Percentiles rank a stretch among this genome's conserved stretches.
Evolutionary conservation across 2,113 vertebrate species (phyloP).

Genomic region (Nyctereutes procyonoides): DNA sequence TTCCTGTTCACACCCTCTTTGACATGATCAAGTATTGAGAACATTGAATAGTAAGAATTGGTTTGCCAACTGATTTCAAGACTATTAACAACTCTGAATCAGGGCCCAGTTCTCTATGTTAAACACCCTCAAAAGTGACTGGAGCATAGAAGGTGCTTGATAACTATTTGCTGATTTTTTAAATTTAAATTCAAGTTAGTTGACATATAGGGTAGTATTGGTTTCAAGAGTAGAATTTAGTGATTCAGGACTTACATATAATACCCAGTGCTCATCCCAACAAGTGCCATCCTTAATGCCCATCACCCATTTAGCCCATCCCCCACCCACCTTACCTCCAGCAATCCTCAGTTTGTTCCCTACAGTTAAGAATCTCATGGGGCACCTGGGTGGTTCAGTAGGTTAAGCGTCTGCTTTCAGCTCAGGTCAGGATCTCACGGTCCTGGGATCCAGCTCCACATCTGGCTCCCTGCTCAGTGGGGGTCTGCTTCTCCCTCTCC

Average conservation of each 20-base stretch:
- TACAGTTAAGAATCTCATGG: not conserved
- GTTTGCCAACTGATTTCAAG: not conserved
- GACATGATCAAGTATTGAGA: not conserved
- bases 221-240: not conserved
- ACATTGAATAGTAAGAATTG: not conserved
- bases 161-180: not conserved
- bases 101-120: not conserved
- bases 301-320: not conserved
- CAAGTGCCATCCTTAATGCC: not conserved
- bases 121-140: not conserved
- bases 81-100: not conserved
- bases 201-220: not conserved
- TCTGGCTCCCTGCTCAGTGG: no score
- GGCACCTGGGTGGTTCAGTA: no score
- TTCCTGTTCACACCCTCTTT: not conserved
- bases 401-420: no score
- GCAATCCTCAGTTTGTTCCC: not conserved
- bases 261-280: not conserved
- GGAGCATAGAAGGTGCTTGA: not conserved
- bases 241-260: not conserved
- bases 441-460: no score
- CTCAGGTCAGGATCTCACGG: no score
- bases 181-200: not conserved
- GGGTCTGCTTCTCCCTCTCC: no score
- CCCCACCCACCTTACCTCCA: not conserved